Percentiles rank a stretch among this genome's conserved stretches.
Evolutionary conservation across 2,797 vertebrate genomes (phyloP).

Genomic region (Myotis vivesi): DNA sequence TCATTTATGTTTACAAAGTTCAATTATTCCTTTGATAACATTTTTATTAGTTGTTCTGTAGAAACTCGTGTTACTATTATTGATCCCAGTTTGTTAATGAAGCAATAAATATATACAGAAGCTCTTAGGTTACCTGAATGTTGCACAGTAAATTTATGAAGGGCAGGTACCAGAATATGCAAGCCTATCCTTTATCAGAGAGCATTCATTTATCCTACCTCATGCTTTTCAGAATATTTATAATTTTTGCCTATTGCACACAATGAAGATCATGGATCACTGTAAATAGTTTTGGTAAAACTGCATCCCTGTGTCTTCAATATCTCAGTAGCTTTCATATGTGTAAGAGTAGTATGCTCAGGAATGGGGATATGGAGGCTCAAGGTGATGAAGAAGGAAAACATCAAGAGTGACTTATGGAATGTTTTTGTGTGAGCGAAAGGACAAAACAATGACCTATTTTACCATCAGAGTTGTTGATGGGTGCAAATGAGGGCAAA

Average conservation of each 20-base stretch:
- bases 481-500: background rate
- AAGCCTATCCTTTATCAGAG: background rate
- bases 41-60: background rate
- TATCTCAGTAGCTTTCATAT: background rate
- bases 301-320: background rate
- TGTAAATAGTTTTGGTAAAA: background rate
- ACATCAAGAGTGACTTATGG: background rate
- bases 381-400: background rate
- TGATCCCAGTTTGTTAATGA: background rate
- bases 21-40: background rate
- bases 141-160: background rate
- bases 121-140: background rate
- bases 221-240: background rate
- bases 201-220: background rate
- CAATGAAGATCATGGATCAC: background rate
- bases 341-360: background rate
- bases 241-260: background rate
- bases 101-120: background rate
- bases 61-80: background rate
- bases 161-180: background rate
- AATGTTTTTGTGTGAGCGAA: background rate
- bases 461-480: background rate
- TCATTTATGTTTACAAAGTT: slow-evolving; percentile 2
- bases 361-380: background rate
- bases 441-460: background rate